Conservation (phyloP, 2,797 vertebrate species). For the Peromyscus aztecus region DNA sequence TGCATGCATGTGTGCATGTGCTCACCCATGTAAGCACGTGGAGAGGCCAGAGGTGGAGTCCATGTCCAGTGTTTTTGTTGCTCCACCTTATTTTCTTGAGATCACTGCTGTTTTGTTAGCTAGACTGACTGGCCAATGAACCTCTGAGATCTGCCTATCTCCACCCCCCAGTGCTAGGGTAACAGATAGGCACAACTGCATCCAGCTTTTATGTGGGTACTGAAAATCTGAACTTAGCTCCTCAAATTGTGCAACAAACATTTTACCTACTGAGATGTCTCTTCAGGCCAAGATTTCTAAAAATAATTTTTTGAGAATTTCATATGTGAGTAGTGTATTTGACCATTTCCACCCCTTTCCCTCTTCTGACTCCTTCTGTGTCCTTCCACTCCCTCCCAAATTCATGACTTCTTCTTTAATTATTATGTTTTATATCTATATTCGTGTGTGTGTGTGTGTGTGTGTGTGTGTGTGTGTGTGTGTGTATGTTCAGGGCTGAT, state of each 20-base stretch:
- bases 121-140: not conserved
- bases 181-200: not conserved
- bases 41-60: not conserved
- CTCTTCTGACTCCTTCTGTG: not conserved
- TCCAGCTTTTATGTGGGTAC: not conserved
- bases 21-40: not conserved
- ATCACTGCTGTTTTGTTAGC: not conserved
- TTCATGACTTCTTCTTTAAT: not conserved
- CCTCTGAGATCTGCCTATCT: not conserved
- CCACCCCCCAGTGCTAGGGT: not conserved
- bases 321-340: not conserved
- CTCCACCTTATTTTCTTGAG: not conserved
- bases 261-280: not conserved
- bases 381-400: not conserved
- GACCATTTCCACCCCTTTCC: not conserved
- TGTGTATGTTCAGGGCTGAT: not conserved
- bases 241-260: not conserved
- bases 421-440: not conserved
- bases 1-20: not conserved
- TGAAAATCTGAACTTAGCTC: not conserved
- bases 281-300: not conserved
- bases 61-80: not conserved
- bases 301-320: not conserved
- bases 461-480: not conserved
- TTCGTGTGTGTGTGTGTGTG: not conserved